Base-by-base conservation (phyloP, 2,888 invertebrate genomes). In the Hypselothyrea guttata region DNA sequence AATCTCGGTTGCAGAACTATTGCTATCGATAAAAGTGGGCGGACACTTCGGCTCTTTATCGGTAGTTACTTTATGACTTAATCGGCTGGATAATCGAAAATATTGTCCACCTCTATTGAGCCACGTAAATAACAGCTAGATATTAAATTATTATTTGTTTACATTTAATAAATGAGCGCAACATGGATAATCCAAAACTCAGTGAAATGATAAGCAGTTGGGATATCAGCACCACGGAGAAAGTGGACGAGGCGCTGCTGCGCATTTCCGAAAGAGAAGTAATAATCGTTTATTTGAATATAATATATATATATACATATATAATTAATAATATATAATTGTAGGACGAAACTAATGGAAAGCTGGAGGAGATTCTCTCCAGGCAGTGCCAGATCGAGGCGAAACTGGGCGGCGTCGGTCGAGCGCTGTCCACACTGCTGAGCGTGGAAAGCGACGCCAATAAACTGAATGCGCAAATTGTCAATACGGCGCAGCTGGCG, bases 401-500 rank as follows among this genome's bases (percentile, higher is more conserved):
- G 9, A 96, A 96, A 87, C 92, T 98, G 75, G 93, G 93, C 59
- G 92, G 93, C 1, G 92, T 97, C n/a, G 93, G 95, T 49, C 95
- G 95, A 88, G 94, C 96, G 9, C 91, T 97, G 88, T 94, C 95
- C 1, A 95, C 94, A 83, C 91, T 98, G n/a, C 93, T 93, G 71
- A 91, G 94, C 15, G 93, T 97, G 9, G 94, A 94, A 86, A 91
- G 91, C 0, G 97, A 97, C 89, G 94, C 97, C 1, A 93, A 94
- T 70, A 94, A 95, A 71, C 92, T 99, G 27, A 93, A 95, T 2
- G 93, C 93, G 57, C 97, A 97, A 92, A 96, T 99, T 28, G 92
- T 94, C 28, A 94, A 94, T 85, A 98, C 98, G 0, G 97, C 98
- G 4, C 92, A 93, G 18, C 91, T 98, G 44, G 98, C 98, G 0